Evolutionary conservation across 2,797 vertebrate species (phyloP), one percentile per base, ranked within the genome.

Genomic region (Lates japonicus): DNA sequence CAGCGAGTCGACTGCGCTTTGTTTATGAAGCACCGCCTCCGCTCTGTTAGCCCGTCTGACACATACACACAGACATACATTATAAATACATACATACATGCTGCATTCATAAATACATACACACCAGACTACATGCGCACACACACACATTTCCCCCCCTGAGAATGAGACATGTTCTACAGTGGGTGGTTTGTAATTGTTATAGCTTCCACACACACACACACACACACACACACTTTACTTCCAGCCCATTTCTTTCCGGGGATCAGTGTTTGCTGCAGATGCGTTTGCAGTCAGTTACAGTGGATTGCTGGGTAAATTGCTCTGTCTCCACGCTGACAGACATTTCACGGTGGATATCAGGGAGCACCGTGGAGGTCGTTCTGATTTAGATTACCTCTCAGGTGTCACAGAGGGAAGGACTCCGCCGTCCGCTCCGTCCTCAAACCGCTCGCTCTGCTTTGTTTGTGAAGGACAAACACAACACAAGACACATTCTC

Each of bases 21-120:
- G 90, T 89, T 94, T 89, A 82, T 84, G 76, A 94, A 78, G 68
- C 68, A 51, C 29, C 22, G 0, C 66, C 41, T 61, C 37, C 48
- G 73, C 77, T 90, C 74, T 77, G 80, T 88, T 85, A 77, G 65
- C 25, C 67, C 16, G 63, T 65, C 61, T 67, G 48, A 73, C 71
- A 74, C 81, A 48, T 12, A 37, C 61, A 62, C 19, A 66, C 33
- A 80, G 44, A 17, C 59, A 70, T 57, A 61, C 59, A 76, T 74
- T 46, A 71, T 0, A 71, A 13, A 76, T 10, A 70, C 71, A 82
- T 12, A 67, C 71, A 78, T 20, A 20, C 19, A 41, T 3, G 52
- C 82, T 46, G 31, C 46, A 46, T 70, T 46, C 31, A 60, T 55
- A 59, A 25, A 68, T 14, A 37, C 44, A 37, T 3, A 48, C 61